Conservation (phyloP, 64 coral and sea anemone species). For the Hydrozoanthus tunicans region DNA sequence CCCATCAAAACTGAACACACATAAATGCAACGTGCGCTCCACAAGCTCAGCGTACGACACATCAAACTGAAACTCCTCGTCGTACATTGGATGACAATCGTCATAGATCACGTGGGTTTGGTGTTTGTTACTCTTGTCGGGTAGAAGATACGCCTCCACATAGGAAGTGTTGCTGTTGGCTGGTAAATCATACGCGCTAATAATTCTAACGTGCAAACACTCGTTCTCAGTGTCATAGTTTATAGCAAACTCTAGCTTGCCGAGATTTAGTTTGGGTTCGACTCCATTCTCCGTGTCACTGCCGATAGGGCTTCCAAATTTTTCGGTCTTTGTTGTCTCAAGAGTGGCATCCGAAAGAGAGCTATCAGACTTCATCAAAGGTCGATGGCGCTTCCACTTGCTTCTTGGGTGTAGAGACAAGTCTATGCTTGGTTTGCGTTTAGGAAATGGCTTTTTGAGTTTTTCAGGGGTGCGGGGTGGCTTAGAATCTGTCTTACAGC, state of each 20-base stretch:
- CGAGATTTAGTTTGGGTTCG: slow-evolving; percentile 49
- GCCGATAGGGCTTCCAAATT: not conserved
- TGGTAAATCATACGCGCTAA: slow-evolving; percentile 68
- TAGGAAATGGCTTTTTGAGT: not conserved
- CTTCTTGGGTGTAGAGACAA: slow-evolving; percentile 26
- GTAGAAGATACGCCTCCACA: slow-evolving; percentile 80
- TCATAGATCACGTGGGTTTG: slow-evolving; percentile 82
- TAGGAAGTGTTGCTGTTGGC: slow-evolving; percentile 61
- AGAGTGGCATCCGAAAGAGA: slow-evolving; percentile 10
- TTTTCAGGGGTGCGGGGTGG: not conserved
- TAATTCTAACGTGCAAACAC: slow-evolving; percentile 57
- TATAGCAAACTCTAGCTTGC: slow-evolving; percentile 78
- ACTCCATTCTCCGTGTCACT: slow-evolving; percentile 61
- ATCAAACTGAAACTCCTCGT: slow-evolving; percentile 85
- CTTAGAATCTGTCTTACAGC: slow-evolving; percentile 11
- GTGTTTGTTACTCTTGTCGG: slow-evolving; percentile 74
- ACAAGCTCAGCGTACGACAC: slow-evolving; percentile 76
- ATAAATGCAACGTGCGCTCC: slow-evolving; percentile 83
- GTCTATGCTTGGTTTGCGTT: slow-evolving; percentile 38
- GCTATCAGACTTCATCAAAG: slow-evolving; percentile 89
- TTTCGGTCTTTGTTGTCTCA: not conserved
- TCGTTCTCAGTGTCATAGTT: slow-evolving; percentile 77
- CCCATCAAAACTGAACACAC: slow-evolving; percentile 80
- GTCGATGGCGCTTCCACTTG: slow-evolving; percentile 59
- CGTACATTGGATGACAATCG: slow-evolving; percentile 73